A percentile compares a stretch with the other conserved stretches of the same genome.
Evolutionary conservation across 2,888 invertebrate species (phyloP).

Genomic region (Dynastes maya): DNA sequence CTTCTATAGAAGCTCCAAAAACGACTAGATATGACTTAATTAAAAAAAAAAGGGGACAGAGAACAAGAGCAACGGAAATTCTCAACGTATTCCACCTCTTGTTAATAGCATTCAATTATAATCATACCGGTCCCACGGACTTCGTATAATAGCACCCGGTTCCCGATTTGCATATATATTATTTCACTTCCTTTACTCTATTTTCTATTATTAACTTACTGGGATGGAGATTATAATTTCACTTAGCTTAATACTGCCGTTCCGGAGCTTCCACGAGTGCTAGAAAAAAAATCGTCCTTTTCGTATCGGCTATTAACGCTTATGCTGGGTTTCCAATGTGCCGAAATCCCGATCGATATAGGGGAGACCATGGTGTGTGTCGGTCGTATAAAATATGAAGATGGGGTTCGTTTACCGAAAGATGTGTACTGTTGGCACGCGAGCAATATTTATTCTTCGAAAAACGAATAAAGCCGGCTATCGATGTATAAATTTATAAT

Average conservation of each 20-base stretch:
- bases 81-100: constrained; percentile 26
- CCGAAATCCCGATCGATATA: constrained; percentile 28
- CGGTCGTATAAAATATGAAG: constrained; percentile 21
- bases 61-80: neutral
- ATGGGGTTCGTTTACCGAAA: constrained; percentile 21
- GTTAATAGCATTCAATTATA: constrained; percentile 43
- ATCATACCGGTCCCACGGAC: constrained; percentile 17
- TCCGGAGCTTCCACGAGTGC: constrained; percentile 6
- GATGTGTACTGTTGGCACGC: constrained; percentile 36
- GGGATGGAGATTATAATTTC: constrained; percentile 41
- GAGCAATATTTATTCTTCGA: constrained; percentile 21
- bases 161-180: constrained; percentile 49
- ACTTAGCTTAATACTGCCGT: constrained; percentile 22
- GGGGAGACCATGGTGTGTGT: neutral
- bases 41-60: constrained; percentile 2
- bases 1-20: neutral
- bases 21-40: constrained; percentile 10
- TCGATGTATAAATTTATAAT: constrained; percentile 27
- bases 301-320: neutral
- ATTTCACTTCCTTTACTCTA: constrained; percentile 48
- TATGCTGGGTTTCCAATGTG: neutral
- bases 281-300: constrained; percentile 7
- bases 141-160: constrained; percentile 18
- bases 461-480: neutral
- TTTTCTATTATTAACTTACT: constrained; percentile 39